phyloP scores from a whole-genome alignment of 2,888 invertebrate genomes.

The Scaptomyza flava region DNA sequence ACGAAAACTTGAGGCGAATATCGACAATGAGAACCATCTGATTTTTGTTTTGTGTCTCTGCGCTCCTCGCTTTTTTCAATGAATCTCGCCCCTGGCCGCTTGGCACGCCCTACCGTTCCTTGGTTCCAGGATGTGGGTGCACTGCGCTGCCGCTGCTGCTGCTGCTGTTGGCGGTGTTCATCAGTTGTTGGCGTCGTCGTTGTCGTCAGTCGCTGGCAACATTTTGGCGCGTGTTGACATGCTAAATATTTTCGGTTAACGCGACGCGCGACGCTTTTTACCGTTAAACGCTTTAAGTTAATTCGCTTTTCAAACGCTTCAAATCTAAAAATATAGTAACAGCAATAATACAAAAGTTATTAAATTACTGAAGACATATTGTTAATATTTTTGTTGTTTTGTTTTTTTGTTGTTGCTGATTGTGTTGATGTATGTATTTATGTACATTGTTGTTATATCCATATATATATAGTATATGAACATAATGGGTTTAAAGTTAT shows the following conservation, averaged over 20 bases:
- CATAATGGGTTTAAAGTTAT: slow-evolving; percentile 9
- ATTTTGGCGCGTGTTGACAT: slow-evolving; percentile 84
- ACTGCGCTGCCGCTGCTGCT: neutral
- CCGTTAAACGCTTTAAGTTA: slow-evolving; percentile 73
- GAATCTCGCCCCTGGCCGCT: slow-evolving; percentile 39
- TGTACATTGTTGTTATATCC: slow-evolving; percentile 1
- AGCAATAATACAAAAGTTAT: slow-evolving; percentile 12
- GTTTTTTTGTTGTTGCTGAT: slow-evolving; percentile 8
- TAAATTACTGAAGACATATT: neutral
- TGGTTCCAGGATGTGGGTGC: slow-evolving; percentile 15
- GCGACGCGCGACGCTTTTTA: slow-evolving; percentile 69
- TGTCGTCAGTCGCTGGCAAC: slow-evolving; percentile 82
- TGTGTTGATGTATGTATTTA: neutral
- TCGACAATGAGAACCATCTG: slow-evolving; percentile 65
- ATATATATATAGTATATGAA: neutral
- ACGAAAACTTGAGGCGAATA: slow-evolving; percentile 58
- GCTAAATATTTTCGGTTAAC: slow-evolving; percentile 76
- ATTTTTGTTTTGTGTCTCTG: slow-evolving; percentile 63
- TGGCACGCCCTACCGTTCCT: neutral
- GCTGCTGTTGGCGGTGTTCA: slow-evolving; percentile 30
- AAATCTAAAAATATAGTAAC: slow-evolving; percentile 26
- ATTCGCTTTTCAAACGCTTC: slow-evolving; percentile 56
- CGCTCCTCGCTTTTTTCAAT: slow-evolving; percentile 55
- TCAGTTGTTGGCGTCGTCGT: slow-evolving; percentile 43
- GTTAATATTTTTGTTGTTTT: neutral